phyloP scores from a whole-genome alignment of 1,140 invertebrate species.

The Holotrichia oblita region DNA sequence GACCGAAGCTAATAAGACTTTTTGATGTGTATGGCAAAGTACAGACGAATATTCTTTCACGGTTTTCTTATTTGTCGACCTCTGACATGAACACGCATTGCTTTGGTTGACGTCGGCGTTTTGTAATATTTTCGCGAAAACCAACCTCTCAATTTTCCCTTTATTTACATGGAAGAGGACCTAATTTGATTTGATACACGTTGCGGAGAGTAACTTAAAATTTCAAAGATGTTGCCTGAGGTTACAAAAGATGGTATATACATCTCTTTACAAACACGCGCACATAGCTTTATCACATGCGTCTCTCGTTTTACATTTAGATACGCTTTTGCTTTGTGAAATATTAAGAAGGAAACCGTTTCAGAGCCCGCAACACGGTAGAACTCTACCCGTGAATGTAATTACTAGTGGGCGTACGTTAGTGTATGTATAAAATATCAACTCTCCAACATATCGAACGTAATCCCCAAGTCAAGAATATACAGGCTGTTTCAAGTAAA shows the following conservation, averaged over 20 bases:
- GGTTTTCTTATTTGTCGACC: not conserved
- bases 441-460: not conserved
- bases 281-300: not conserved
- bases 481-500: too few relatives aligned
- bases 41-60: too few relatives aligned
- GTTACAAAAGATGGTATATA: slow-evolving; percentile 2
- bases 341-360: not conserved
- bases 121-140: slow-evolving; percentile 2
- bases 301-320: slow-evolving; percentile 8
- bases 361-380: not conserved
- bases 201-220: not conserved
- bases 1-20: too few relatives aligned
- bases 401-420: not conserved
- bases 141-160: not conserved
- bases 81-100: not conserved
- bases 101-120: not conserved
- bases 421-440: slow-evolving; percentile 10
- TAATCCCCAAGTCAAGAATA: too few relatives aligned
- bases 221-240: slow-evolving; percentile 5
- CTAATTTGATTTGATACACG: slow-evolving; percentile 2
- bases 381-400: not conserved
- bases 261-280: not conserved
- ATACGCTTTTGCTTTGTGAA: slow-evolving; percentile 12
- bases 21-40: too few relatives aligned
- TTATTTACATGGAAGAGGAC: slow-evolving; percentile 12